Base-by-base conservation (phyloP, 2,888 invertebrate species). In the Nipponacmea schrenckii region DNA sequence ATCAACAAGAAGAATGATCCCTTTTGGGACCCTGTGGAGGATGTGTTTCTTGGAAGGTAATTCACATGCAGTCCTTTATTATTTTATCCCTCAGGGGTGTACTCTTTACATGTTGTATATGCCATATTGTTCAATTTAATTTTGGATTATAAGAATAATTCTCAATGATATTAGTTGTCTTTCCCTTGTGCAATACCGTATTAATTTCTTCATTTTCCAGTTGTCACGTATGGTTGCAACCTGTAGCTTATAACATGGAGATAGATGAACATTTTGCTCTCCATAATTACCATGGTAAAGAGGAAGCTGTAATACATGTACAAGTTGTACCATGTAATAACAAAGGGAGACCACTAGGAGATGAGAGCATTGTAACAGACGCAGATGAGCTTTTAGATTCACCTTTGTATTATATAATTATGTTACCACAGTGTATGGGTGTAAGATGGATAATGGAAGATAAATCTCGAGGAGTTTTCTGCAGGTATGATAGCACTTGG, bases 11-110 rank as follows among this genome's bases (percentile, higher is more conserved):
- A 80, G 27, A 78, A 77, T 63, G 84, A 85, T 69, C 84, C 84
- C 5, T 85, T 83, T 78, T 85, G 84, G 84, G 84, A 85, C 66
- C 84, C 84, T 2, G 75, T 83, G 5, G 84, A 85, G 66, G 83
- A 83, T 50, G 75, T 84, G 4, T 84, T 80, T 69, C 75, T 84
- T 12, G 84, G 83, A 71, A 83, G 84, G 84, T 84, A 71, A 45
- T 39, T 39, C 39, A 8, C 39, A 39, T 8, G 39, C 10, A 8
- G 3, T 5, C 10, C 39, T 8, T 39, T 0, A 39, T 39, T 2
- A 8, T 5, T 39, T 39, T n/a, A n/a, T n/a, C n/a, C n/a, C n/a
- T n/a, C n/a, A n/a, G n/a, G n/a, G n/a, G n/a, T n/a, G n/a, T n/a
- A n/a, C n/a, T n/a, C n/a, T n/a, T n/a, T n/a, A n/a, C n/a, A n/a